These are phyloP conservation scores for Drosophila sp. DNA, from an alignment of 1,140 invertebrate species.

Conservation along the genomic window DNA sequence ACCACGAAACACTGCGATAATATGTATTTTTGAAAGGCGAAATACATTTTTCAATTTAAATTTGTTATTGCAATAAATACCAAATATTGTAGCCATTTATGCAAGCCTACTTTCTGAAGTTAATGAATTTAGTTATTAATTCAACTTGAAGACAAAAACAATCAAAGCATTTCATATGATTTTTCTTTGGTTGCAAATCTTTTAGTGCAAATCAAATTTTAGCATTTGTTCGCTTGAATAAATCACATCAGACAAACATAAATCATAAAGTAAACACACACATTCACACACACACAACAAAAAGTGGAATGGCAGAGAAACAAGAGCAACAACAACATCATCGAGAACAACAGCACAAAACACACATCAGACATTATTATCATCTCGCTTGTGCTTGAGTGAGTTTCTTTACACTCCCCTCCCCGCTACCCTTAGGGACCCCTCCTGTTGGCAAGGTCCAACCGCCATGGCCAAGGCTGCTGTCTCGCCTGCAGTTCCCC, in stretches of 20 bases:
- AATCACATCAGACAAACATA: conserved; percentile 82
- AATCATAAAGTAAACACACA: conserved; percentile 70
- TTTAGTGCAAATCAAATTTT: conserved; percentile 77
- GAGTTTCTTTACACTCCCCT: conserved; percentile 66
- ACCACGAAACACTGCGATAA: too few species aligned
- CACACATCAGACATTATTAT: conserved; percentile 84
- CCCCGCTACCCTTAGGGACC: not conserved
- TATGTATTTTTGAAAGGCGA: too few species aligned
- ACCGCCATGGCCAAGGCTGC: conserved; percentile 58
- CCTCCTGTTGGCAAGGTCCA: conserved; percentile 29
- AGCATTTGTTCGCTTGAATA: conserved; percentile 80
- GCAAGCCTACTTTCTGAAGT: not conserved
- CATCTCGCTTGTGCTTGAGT: conserved; percentile 83
- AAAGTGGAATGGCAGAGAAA: conserved; percentile 37
- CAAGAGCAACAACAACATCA: conserved; percentile 54
- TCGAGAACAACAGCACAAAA: conserved; percentile 61
- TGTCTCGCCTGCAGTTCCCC: conserved; percentile 24
- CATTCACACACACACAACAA: conserved; percentile 42
- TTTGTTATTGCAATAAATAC: not conserved
- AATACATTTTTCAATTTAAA: not conserved
- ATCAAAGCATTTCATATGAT: conserved; percentile 41
- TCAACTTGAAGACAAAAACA: not conserved
- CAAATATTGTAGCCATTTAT: not conserved
- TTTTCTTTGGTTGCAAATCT: conserved; percentile 46
- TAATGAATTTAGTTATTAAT: not conserved